Conservation (phyloP, 2,113 vertebrate species). For the Caloenas nicobarica region DNA sequence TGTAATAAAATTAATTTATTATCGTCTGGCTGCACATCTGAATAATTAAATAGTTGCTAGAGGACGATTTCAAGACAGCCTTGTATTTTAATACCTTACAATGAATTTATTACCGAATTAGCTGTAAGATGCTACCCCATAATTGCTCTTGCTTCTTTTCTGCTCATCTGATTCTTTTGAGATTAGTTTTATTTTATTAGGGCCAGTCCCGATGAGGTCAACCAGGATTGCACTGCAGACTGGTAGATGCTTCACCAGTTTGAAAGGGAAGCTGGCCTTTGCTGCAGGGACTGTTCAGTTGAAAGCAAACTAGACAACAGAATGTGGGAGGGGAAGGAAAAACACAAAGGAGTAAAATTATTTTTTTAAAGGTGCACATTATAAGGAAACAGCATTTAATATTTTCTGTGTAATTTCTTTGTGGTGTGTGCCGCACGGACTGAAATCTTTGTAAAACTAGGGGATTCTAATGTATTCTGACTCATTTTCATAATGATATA, state of each 20-base stretch:
- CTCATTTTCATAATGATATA: neutral
- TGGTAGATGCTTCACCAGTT: neutral
- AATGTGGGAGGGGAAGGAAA: neutral
- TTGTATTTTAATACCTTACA: neutral
- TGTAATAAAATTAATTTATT: neutral
- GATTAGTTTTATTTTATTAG: neutral
- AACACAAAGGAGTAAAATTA: neutral
- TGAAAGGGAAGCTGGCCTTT: neutral
- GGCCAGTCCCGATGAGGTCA: neutral
- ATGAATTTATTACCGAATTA: neutral
- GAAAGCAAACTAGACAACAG: neutral
- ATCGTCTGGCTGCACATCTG: neutral
- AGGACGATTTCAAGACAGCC: neutral
- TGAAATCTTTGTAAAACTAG: neutral
- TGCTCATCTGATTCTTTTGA: neutral
- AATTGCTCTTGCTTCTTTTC: neutral
- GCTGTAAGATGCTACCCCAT: neutral
- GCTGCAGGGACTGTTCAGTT: neutral
- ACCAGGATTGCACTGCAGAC: neutral
- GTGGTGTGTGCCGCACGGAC: neutral
- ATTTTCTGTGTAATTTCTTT: neutral
- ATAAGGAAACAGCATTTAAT: neutral
- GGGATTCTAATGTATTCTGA: neutral
- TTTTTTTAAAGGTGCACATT: neutral
- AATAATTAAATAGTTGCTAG: neutral